Percentiles rank a stretch among this genome's conserved stretches.
These are phyloP conservation scores for Nycticebus coucang DNA, from an alignment of 2,113 vertebrate species.

Conservation along the genomic window DNA sequence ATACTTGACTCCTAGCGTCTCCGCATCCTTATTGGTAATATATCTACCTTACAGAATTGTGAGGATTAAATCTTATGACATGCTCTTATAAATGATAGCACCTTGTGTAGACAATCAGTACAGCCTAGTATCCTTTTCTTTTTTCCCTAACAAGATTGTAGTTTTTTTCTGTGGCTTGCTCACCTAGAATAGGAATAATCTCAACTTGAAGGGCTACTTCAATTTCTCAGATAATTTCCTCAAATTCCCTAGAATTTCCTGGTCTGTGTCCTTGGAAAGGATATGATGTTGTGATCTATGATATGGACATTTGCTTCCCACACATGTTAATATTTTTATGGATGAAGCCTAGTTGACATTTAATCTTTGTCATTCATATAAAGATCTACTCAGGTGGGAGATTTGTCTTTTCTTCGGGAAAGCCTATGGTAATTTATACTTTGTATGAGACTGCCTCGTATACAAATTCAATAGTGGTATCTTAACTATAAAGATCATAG, in stretches of 20 bases:
- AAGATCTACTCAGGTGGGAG: not conserved
- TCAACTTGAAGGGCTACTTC: not conserved
- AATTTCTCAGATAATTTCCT: not conserved
- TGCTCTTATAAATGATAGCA: not conserved
- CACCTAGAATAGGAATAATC: not conserved
- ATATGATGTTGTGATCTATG: not conserved
- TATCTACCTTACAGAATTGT: not conserved
- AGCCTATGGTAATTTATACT: not conserved
- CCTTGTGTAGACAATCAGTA: not conserved
- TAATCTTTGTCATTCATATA: not conserved
- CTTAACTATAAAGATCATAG: not conserved
- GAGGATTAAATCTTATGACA: not conserved
- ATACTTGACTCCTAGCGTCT: not conserved
- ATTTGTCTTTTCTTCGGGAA: not conserved
- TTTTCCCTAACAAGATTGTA: not conserved
- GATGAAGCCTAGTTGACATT: not conserved
- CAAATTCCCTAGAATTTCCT: not conserved
- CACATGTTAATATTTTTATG: not conserved
- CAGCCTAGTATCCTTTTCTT: not conserved
- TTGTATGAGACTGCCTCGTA: not conserved
- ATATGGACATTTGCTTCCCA: not conserved
- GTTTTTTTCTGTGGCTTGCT: not conserved
- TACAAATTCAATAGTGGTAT: not conserved
- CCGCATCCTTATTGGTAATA: not conserved
- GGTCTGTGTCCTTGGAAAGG: not conserved